Base-by-base conservation (phyloP, 2,113 vertebrate genomes). In the Spizaetus ornatus region DNA sequence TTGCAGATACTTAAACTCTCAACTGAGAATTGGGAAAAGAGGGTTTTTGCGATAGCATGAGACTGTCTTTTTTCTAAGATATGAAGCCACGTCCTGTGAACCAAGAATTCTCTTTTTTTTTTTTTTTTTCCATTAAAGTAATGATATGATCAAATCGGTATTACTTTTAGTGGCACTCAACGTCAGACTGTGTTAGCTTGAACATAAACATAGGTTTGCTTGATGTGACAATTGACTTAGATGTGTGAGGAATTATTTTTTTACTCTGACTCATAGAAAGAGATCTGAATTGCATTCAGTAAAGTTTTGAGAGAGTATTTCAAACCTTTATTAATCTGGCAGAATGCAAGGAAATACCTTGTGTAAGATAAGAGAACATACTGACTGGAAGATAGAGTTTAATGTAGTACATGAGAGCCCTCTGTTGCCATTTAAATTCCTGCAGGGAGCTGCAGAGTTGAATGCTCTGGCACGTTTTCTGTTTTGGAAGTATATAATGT, bases 361-460 rank as follows among this genome's bases (percentile, higher is more conserved):
- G 19, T 20, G 0, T 74, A 58, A 70, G 52, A 36, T n/a, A n/a
- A 78, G 55, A 92, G 11, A 9, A 34, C 17, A 14, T 59, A 45
- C 19, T 50, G 40, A n/a, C 40, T 92, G 77, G 31, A 88, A 93
- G 72, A 14, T 0, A 25, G 53, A 47, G 53, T 66, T 93, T 80
- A 92, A 50, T 83, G 76, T 70, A 86, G 90, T 79, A 65, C 86
- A 0, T 89, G 95, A 96, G 96, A 95, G 93, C 96, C 93, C 95
- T 96, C 95, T 96, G 96, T 97, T 96, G 95, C 86, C 84, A 34
- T 85, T 80, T 70, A 62, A 85, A 88, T 95, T 88, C 72, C 80
- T 93, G 87, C 93, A 94, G 40, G 87, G 26, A 81, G n/a, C 63
- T 88, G 80, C 76, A 74, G 50, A 71, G 56, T 56, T 93, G 52